phyloP scores from a whole-genome alignment of 1,140 invertebrate genomes.

The Danaus plexippus region DNA sequence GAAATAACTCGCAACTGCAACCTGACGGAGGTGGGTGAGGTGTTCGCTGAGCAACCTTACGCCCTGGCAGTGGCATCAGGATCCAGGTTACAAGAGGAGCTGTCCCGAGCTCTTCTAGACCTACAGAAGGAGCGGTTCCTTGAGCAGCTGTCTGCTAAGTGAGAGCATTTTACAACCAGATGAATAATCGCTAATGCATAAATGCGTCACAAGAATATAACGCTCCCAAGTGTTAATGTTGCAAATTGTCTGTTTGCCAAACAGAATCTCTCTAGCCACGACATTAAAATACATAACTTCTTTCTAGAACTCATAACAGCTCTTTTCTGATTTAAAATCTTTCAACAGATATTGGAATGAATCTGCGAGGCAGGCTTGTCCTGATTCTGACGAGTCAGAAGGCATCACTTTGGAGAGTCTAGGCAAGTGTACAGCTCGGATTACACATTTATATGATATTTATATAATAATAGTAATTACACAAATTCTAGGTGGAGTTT shows the following conservation, averaged over 20 bases:
- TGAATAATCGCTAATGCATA: too few species aligned
- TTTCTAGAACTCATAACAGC: too few species aligned
- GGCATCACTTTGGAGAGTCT: conserved; percentile 91
- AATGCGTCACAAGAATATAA: too few species aligned
- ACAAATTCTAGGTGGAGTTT: conserved; percentile 81
- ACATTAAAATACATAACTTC: too few species aligned
- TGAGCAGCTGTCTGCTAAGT: conserved; percentile 80
- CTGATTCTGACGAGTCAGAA: conserved; percentile 84
- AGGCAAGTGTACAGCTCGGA: conserved; percentile 68
- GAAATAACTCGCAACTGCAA: conserved; percentile 88
- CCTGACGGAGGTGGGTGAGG: conserved; percentile 88
- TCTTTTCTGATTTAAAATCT: neutral
- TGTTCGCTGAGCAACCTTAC: conserved; percentile 91
- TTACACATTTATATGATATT: too few species aligned
- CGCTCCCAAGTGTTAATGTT: too few species aligned
- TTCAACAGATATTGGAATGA: conserved; percentile 83
- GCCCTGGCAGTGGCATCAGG: conserved; percentile 91
- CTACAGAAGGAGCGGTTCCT: conserved; percentile 89
- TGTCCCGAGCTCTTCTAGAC: conserved; percentile 84
- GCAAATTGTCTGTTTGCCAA: too few species aligned
- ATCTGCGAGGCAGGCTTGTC: conserved; percentile 77
- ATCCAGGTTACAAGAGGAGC: conserved; percentile 83
- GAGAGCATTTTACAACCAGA: conserved; percentile 1
- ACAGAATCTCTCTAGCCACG: too few species aligned
- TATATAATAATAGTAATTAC: conserved; percentile 1